A percentile compares a stretch with the other conserved stretches of the same genome.
These are phyloP conservation scores for Dendroctonus ponderosae DNA, from an alignment of 1,140 invertebrate genomes.

Conservation along the genomic window DNA sequence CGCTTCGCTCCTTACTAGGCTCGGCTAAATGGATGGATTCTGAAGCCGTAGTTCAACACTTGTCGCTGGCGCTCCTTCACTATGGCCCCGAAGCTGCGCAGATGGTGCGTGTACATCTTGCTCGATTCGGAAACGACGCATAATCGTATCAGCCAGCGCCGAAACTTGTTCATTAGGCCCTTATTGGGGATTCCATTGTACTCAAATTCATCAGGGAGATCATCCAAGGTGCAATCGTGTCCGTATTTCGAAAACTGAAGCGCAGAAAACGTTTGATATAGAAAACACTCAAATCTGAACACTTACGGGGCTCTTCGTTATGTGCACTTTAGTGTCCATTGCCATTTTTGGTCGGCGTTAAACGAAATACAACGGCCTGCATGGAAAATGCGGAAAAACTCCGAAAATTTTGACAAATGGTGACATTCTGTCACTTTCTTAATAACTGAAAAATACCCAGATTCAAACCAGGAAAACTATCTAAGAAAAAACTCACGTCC, in stretches of 20 bases:
- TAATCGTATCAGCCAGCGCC: conserved; percentile 28
- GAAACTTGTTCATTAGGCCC: conserved; percentile 26
- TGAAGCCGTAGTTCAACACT: conserved; percentile 36
- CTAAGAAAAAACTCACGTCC: no score
- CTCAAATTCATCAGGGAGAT: conserved; percentile 36
- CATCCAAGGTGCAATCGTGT: conserved; percentile 40
- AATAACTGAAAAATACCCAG: no score
- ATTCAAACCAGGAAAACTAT: no score
- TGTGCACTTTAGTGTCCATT: conserved; percentile 1
- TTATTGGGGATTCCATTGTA: conserved; percentile 28
- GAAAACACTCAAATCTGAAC: background rate
- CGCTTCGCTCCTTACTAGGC: conserved; percentile 30
- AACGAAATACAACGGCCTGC: no score
- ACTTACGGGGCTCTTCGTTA: conserved; percentile 11
- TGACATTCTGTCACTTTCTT: no score
- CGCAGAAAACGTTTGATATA: conserved; percentile 4
- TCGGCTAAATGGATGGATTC: conserved; percentile 44
- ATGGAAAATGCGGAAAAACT: no score
- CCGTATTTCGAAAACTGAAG: conserved; percentile 41
- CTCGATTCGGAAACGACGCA: conserved; percentile 41
- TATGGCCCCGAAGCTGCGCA: conserved; percentile 44
- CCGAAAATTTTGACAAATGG: no score
- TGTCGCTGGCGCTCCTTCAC: conserved; percentile 41
- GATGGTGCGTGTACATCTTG: conserved; percentile 41
- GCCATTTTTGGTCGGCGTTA: background rate